phyloP scores from a whole-genome alignment of 2,888 invertebrate species.

The Drosophila fulvimacula region DNA sequence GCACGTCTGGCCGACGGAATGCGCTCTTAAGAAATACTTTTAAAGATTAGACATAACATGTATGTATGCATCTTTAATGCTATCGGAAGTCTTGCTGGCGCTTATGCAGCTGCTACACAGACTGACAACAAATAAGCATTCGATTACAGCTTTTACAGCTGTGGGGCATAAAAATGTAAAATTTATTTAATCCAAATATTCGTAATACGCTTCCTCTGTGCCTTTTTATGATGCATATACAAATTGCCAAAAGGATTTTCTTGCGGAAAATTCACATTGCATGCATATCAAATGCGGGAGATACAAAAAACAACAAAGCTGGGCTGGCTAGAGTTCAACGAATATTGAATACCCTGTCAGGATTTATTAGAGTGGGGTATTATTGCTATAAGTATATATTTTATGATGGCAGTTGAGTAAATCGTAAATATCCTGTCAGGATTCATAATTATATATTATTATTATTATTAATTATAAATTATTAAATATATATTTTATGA shows the following conservation, averaged over 20 bases:
- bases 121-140: constrained; percentile 3
- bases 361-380: too few species aligned
- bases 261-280: constrained; percentile 55
- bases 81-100: not conserved
- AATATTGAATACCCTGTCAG: constrained; percentile 4
- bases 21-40: not conserved
- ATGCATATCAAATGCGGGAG: constrained; percentile 36
- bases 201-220: constrained; percentile 22
- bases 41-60: not conserved
- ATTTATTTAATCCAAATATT: constrained; percentile 65
- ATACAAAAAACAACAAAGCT: constrained; percentile 31
- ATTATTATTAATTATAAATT: too few species aligned
- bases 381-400: too few species aligned
- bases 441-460: not conserved
- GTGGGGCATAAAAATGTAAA: constrained; percentile 44
- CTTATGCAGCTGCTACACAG: constrained; percentile 4
- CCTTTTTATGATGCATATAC: constrained; percentile 63
- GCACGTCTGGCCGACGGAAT: not conserved
- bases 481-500: too few species aligned
- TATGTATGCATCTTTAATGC: constrained; percentile 1
- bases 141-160: constrained; percentile 8
- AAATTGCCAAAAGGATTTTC: constrained; percentile 71
- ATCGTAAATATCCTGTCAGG: too few species aligned
- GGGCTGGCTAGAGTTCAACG: not conserved
- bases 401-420: too few species aligned